Conservation (phyloP, 2,113 vertebrate species). For the Alouatta palliata region DNA sequence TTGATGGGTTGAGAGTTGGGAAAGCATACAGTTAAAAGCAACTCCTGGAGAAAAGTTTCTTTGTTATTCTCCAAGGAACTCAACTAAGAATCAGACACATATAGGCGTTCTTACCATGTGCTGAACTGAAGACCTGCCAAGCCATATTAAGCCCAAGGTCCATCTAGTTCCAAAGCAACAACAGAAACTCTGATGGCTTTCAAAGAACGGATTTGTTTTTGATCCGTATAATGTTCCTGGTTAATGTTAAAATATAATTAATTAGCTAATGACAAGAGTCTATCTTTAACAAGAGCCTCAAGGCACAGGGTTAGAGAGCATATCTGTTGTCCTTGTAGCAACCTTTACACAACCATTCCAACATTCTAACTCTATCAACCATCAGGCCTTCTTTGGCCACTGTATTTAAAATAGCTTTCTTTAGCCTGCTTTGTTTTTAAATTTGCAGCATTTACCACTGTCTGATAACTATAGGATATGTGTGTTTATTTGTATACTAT, state of each 20-base stretch:
- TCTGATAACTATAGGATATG: background rate
- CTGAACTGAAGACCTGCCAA: background rate
- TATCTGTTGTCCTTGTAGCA: background rate
- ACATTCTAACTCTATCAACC: background rate
- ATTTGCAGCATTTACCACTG: background rate
- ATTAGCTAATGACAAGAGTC: background rate
- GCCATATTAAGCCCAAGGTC: background rate
- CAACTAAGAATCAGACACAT: background rate
- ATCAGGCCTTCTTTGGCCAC: background rate
- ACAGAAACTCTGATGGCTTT: background rate
- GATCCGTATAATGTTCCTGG: background rate
- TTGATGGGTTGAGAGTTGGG: background rate
- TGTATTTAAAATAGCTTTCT: background rate
- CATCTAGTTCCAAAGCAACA: background rate
- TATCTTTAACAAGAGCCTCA: background rate
- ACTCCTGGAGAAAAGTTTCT: background rate
- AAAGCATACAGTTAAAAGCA: background rate
- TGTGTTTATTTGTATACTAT: background rate
- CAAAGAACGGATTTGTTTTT: constrained; percentile 3
- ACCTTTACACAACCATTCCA: background rate
- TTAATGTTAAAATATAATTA: background rate
- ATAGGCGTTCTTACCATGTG: background rate
- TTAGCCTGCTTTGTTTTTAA: background rate
- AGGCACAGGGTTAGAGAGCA: background rate
- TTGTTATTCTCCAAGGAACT: background rate